Conservation (phyloP, 1,140 invertebrate species). For the Coelopa frigida region DNA sequence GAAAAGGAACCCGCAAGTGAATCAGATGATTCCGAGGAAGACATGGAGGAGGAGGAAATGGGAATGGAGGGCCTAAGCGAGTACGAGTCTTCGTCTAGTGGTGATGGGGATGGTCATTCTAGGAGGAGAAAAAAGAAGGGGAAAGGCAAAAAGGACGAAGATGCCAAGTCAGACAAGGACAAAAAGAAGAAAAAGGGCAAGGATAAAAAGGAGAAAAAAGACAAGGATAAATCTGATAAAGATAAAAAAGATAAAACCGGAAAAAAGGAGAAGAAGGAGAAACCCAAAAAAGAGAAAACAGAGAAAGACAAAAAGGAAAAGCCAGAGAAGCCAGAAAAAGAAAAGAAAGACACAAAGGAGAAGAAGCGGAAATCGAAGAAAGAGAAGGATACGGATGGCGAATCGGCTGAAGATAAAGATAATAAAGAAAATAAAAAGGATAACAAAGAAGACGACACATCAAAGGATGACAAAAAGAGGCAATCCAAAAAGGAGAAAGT, state of each 20-base stretch:
- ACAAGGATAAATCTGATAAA: constrained; percentile 4
- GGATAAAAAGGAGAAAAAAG: background rate
- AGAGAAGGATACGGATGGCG: constrained; percentile 2
- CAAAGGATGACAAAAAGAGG: background rate
- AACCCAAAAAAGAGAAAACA: background rate
- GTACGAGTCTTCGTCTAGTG: constrained; percentile 9
- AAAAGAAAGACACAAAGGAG: constrained; percentile 5
- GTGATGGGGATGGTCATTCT: constrained; percentile 4
- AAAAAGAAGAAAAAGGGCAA: constrained; percentile 2
- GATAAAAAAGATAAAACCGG: constrained; percentile 4
- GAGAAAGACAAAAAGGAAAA: constrained; percentile 2
- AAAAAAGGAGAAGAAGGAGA: background rate
- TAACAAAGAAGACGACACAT: background rate
- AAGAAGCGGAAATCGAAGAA: constrained; percentile 10
- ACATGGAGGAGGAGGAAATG: constrained; percentile 8
- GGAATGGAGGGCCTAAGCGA: constrained; percentile 7
- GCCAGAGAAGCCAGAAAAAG: background rate
- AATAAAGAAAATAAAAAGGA: constrained; percentile 5
- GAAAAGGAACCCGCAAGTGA: constrained; percentile 7
- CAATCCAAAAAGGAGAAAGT: constrained; percentile 3
- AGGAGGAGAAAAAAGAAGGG: constrained; percentile 8
- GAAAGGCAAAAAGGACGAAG: background rate
- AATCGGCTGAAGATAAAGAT: background rate
- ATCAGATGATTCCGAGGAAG: constrained; percentile 12
- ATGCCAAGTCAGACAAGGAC: background rate